Conservation (phyloP, 2,888 invertebrate species). For the Hemistola chrysoprasaria region DNA sequence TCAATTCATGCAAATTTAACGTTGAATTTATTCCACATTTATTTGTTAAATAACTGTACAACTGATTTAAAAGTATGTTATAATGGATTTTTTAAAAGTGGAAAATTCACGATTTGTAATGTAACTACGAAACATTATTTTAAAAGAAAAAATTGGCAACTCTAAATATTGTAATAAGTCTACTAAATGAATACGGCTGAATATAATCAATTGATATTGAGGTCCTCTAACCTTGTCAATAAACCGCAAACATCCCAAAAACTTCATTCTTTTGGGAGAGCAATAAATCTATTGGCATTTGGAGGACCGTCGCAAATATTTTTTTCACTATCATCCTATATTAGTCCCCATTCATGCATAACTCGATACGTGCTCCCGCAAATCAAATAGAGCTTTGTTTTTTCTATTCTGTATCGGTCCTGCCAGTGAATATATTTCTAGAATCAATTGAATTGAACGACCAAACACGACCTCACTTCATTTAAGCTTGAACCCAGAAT, state of each 20-base stretch:
- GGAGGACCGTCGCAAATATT: constrained; percentile 28
- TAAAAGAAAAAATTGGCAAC: too few species aligned
- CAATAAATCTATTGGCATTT: constrained; percentile 15
- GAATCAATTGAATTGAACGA: constrained; percentile 4
- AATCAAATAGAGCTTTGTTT: constrained; percentile 44
- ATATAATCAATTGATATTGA: too few species aligned
- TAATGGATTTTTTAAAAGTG: too few species aligned
- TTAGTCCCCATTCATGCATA: constrained; percentile 29
- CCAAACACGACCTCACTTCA: too few species aligned
- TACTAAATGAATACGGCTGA: too few species aligned
- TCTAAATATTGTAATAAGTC: too few species aligned
- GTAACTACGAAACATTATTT: too few species aligned
- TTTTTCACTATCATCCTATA: constrained; percentile 17
- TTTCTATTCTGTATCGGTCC: constrained; percentile 15
- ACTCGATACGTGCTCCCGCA: constrained; percentile 40
- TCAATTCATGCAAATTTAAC: constrained; percentile 29
- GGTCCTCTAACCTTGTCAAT: not conserved
- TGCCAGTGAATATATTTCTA: constrained; percentile 9
- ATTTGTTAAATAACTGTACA: constrained; percentile 29
- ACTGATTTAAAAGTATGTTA: too few species aligned
- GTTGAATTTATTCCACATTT: constrained; percentile 45
- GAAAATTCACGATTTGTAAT: too few species aligned
- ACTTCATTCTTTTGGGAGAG: not conserved
- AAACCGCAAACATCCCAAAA: not conserved
- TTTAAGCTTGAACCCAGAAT: too few species aligned